These are phyloP conservation scores for Amblyopsis hoosieri DNA, from an alignment of 2,797 vertebrate genomes.

Conservation along the genomic window DNA sequence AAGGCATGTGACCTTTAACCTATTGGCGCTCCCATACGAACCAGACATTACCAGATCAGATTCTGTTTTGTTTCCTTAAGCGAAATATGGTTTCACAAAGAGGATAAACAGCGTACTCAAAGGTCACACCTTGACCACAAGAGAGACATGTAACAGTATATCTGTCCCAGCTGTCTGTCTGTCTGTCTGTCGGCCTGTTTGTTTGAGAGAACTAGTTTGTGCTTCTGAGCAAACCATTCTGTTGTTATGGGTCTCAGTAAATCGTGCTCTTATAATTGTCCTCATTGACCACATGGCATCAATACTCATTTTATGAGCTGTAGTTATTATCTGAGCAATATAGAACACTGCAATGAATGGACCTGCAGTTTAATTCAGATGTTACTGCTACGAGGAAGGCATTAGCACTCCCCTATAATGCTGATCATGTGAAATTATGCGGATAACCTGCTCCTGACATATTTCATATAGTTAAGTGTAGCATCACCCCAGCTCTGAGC, in stretches of 20 bases:
- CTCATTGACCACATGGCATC: background rate
- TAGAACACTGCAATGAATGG: constrained; percentile 16
- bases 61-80: constrained; percentile 22
- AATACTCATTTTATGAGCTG: background rate
- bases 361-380: constrained; percentile 14
- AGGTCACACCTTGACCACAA: constrained; percentile 37
- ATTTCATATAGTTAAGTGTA: background rate
- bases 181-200: background rate
- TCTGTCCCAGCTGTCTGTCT: background rate
- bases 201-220: background rate
- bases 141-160: background rate
- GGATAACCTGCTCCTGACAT: background rate
- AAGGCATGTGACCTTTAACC: constrained; percentile 14
- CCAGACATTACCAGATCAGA: constrained; percentile 33
- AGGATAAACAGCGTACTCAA: constrained; percentile 23
- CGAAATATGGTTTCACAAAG: constrained; percentile 38
- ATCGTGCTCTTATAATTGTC: background rate
- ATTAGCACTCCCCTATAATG: constrained; percentile 7
- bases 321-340: constrained; percentile 10
- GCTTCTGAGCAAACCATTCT: background rate
- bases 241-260: background rate
- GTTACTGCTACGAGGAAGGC: constrained; percentile 10
- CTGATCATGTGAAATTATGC: constrained; percentile 3
- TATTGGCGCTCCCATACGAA: constrained; percentile 25
- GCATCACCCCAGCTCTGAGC: no score